Percentiles rank a stretch among this genome's conserved stretches.
Conservation (phyloP, 2,888 invertebrate species). For the Ochlodes sylvanus region DNA sequence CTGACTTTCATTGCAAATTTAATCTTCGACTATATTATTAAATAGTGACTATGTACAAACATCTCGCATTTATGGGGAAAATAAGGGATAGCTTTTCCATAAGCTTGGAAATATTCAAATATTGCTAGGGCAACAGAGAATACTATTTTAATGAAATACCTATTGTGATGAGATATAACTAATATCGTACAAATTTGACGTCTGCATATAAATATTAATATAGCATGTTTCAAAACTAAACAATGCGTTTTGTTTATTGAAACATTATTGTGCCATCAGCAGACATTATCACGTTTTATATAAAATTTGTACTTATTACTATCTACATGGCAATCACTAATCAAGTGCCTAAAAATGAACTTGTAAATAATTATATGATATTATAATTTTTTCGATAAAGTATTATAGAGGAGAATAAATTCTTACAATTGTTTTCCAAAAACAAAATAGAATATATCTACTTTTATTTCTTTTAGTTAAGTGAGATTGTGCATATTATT, state of each 20-base stretch:
- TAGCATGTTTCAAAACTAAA: conserved; percentile 65
- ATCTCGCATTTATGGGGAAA: conserved; percentile 54
- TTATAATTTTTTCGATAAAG: conserved; percentile 66
- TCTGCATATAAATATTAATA: conserved; percentile 74
- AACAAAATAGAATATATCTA: conserved; percentile 75
- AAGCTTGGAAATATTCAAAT: conserved; percentile 49
- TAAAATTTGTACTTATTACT: conserved; percentile 73
- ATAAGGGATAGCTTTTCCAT: conserved; percentile 46
- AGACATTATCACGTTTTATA: conserved; percentile 71
- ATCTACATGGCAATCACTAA: conserved; percentile 69
- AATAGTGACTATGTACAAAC: conserved; percentile 37
- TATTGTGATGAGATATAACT: conserved; percentile 67
- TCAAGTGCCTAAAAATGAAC: conserved; percentile 78
- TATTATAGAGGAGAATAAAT: conserved; percentile 75
- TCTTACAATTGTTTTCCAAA: conserved; percentile 80
- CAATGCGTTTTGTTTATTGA: conserved; percentile 63
- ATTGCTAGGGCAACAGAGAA: conserved; percentile 45
- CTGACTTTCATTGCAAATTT: not conserved
- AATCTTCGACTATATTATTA: not conserved
- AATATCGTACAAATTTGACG: conserved; percentile 76
- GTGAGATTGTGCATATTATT: conserved; percentile 84
- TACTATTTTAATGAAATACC: conserved; percentile 35
- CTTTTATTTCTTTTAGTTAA: conserved; percentile 73
- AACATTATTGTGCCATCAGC: conserved; percentile 81
- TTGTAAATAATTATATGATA: conserved; percentile 75